Base-by-base conservation (phyloP, 2,888 invertebrate species). In the Monopis laevigella region DNA sequence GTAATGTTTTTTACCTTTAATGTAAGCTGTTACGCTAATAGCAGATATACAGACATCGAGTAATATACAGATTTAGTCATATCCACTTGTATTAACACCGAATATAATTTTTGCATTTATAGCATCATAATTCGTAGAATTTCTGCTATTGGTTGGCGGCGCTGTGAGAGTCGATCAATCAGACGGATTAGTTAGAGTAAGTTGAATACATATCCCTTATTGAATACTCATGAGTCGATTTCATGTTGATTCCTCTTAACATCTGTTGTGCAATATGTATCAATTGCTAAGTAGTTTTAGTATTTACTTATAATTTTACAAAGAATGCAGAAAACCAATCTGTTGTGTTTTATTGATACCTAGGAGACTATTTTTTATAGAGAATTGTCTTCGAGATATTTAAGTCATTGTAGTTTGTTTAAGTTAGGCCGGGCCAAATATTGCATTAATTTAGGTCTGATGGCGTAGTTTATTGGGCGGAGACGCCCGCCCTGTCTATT, bases 401-500 rank as follows among this genome's bases (percentile, higher is more conserved):
- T 74, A 73, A 78, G 78, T 80, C 78, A 77, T 78, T 74, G 62
- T 74, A 62, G 19, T 21, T 69, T 71, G 67, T 70, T 56, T 75
- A 75, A 74, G 74, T 55, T 65, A 74, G 78, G 78, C 80, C 80
- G 80, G 80, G 80, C 78, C 80, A 75, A 77, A 74, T 74, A 75
- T 65, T 77, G 80, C 80, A 80, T 77, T 78, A 74, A 58, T 60
- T 54, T 67, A 73, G 71, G 77, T 69, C 72, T 57, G 53, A 59
- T 60, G 70, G 72, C 74, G 65, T 63, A 21, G 65, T 69, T 65
- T 64, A 55, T 63, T 62, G 55, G 69, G 69, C 70, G 64, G 68
- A 55, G 61, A 55, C 51, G 54, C 61, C 64, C 70, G 70, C 64
- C 65, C 58, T 65, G 52, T 73, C 69, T 72, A 65, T 34, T 30